phyloP scores from a whole-genome alignment of 2,797 vertebrate genomes.

The Falco concolor region DNA sequence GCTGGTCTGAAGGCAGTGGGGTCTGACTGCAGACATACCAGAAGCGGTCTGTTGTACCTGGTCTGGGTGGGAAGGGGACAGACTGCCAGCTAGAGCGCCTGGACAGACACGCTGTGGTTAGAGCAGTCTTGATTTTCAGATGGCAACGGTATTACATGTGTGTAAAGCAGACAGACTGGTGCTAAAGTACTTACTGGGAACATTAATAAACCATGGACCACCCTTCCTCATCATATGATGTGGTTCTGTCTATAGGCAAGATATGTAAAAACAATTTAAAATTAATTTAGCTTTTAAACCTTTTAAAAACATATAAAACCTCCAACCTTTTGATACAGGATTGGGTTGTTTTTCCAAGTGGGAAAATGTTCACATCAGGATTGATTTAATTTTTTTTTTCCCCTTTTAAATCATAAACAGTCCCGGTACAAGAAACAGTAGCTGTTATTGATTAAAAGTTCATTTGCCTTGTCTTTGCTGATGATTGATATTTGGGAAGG shows the following conservation, averaged over 20 bases:
- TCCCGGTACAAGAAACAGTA: constrained; percentile 76
- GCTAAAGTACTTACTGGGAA: constrained; percentile 45
- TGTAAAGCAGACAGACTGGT: constrained; percentile 53
- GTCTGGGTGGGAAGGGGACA: background rate
- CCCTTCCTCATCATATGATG: constrained; percentile 9
- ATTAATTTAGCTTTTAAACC: constrained; percentile 63
- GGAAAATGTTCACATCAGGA: constrained; percentile 76
- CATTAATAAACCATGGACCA: constrained; percentile 16
- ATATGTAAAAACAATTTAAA: constrained; percentile 61
- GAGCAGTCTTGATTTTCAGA: background rate
- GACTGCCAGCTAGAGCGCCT: background rate
- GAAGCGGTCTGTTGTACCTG: background rate
- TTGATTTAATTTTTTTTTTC: constrained; percentile 69
- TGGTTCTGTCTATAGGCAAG: constrained; percentile 46
- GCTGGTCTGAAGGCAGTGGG: background rate
- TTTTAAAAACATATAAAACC: constrained; percentile 53
- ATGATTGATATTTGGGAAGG: constrained; percentile 73
- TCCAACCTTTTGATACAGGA: constrained; percentile 50
- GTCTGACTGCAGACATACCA: background rate
- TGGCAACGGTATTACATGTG: background rate
- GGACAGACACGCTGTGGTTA: background rate
- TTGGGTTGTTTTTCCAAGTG: constrained; percentile 62
- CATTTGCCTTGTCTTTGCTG: constrained; percentile 72
- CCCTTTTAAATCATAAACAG: constrained; percentile 77
- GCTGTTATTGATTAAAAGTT: constrained; percentile 81